Conservation (phyloP, 2,113 vertebrate species). For the Passer montanus region DNA sequence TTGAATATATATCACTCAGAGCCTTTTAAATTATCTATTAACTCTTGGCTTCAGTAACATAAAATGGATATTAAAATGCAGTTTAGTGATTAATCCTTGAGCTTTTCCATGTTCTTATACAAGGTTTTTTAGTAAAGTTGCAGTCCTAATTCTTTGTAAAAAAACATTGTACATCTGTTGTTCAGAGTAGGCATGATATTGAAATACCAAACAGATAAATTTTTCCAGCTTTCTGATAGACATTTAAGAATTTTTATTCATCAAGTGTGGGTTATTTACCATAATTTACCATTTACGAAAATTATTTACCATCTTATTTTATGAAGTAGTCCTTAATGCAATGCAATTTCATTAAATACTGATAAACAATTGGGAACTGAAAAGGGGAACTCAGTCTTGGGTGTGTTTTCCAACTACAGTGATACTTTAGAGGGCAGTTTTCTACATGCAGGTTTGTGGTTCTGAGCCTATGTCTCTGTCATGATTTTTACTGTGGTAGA, state of each 20-base stretch:
- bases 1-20: not conserved
- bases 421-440: not conserved
- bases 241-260: not conserved
- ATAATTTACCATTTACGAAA: too few species aligned
- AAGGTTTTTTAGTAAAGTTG: not conserved
- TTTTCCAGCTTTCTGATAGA: not conserved
- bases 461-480: not conserved
- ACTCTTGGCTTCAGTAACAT: conserved; percentile 19
- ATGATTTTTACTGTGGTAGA: not conserved
- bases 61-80: not conserved
- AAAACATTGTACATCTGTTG: not conserved
- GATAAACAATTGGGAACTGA: not conserved
- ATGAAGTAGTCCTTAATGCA: not conserved
- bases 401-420: not conserved
- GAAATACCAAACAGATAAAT: not conserved
- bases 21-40: conserved; percentile 30
- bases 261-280: not conserved
- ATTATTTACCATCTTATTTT: not conserved
- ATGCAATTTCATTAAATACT: not conserved
- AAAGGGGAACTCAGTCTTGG: not conserved
- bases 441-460: not conserved
- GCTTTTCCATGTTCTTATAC: not conserved
- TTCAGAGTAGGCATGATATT: not conserved
- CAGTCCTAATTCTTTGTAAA: not conserved
- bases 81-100: conserved; percentile 35